phyloP scores from a whole-genome alignment of 2,113 vertebrate genomes.

The Gobio gobio region DNA sequence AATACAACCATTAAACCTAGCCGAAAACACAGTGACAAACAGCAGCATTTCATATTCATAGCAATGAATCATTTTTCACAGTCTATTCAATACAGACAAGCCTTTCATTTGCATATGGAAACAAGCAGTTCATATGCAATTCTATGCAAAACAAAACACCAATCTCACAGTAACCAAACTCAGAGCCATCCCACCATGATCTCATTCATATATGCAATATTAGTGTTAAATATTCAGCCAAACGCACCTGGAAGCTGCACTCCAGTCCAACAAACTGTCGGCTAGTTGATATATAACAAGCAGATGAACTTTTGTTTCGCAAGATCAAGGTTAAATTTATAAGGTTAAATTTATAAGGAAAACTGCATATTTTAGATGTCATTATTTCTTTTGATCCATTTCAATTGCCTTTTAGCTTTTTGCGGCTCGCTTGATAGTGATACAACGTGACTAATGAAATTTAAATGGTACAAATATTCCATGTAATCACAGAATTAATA shows the following conservation, averaged over 20 bases:
- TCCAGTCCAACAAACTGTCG: neutral
- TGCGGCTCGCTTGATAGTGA: neutral
- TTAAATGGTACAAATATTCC: neutral
- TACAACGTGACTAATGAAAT: neutral
- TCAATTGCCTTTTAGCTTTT: neutral
- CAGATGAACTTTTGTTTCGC: neutral
- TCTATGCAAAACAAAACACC: conserved; percentile 21
- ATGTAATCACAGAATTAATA: neutral
- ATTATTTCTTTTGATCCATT: neutral
- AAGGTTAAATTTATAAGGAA: neutral
- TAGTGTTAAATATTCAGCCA: conserved; percentile 8
- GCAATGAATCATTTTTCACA: neutral
- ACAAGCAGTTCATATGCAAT: conserved; percentile 7
- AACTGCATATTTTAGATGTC: neutral
- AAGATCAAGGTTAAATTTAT: neutral
- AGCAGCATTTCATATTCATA: neutral
- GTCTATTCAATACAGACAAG: neutral
- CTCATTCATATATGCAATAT: neutral
- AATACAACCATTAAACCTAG: neutral
- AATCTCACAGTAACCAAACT: conserved; percentile 11
- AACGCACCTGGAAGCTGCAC: neutral
- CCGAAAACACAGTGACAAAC: neutral
- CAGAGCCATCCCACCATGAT: neutral
- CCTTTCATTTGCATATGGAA: conserved; percentile 4
- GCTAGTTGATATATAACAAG: neutral